Evolutionary conservation across 2,113 vertebrate genomes (phyloP), one percentile per base, ranked within the genome.

Genomic region (Psephotus haematonotus): DNA sequence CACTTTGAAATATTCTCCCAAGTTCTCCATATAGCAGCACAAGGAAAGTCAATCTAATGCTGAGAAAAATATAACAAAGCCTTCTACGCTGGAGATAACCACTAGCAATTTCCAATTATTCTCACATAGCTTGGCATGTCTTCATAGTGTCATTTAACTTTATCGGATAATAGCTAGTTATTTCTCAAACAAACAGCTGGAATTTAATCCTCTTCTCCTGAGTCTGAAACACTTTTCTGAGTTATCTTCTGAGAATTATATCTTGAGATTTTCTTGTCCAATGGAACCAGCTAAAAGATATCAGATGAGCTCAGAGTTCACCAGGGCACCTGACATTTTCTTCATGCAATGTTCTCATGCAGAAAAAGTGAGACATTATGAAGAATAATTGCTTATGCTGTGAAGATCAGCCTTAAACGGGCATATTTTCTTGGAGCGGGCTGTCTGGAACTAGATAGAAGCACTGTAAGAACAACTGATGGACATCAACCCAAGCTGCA

Each of bases 81-180:
- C 41, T 65, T 79, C 78, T 80, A 76, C 82, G 77, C 67, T 74
- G 44, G n/a, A 93, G 60, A 93, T 60, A 91, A 92, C 77, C 70
- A 67, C 52, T 44, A 67, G 94, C 60, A 85, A 94, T 84, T 91
- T 94, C 86, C 91, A 95, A 23, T 91, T 95, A 93, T 70, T 93
- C 62, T 33, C 81, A 83, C 55, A 71, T 28, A 77, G 65, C 35
- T 53, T 81, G 72, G 59, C 76, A 77, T 87, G 75, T 91, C 80
- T 84, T 82, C 50, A 37, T 33, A 20, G 24, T 33, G 27, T 52
- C 74, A 79, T 93, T 87, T 97, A 86, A 89, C 1, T 7, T 64
- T 95, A 96, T 84, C 82, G 94, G 90, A 93, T 41, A 96, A 95
- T 52, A 81, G 71, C 47, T 68, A 83, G 69, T 91, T 94, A 92